Base-by-base conservation (phyloP, 1,140 invertebrate genomes). In the Oreohelix idahoensis region DNA sequence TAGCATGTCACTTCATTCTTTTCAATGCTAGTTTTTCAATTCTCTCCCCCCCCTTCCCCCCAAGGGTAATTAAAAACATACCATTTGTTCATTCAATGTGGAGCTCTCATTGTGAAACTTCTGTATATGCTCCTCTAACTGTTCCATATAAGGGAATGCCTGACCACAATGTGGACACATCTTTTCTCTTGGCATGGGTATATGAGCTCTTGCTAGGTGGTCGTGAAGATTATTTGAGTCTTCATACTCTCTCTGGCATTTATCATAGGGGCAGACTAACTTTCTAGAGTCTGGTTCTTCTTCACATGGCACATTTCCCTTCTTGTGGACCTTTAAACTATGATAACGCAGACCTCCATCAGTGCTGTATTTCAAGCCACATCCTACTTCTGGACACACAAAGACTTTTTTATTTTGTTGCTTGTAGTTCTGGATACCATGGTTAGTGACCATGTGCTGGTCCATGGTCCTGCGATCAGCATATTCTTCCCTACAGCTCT, bases 141-240 rank as follows among this genome's bases (percentile, higher is more conserved):
- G 66, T 35, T 81, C 45, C 17, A 32, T 82, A 63, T 39, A 36
- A 53, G 45, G 45, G 45, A 74, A 82, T 4, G 80, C 70, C 15
- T 17, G 20, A 23, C 80, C 80, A 82, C 80, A 82, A 36, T 36
- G 13, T 53, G 23, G 35, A 58, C 80, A 82, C 80, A 82, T 74
- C 49, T 82, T 82, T 39, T 82, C 80, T 15, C 70, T 51, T n/a
- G 80, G 80, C 35, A 82, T 39, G 23, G 80, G 39, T 49, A 32
- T 75, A 29, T 82, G 80, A 51, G 69, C 71, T 63, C 29, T 82
- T 2, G 49, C 42, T 29, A 82, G 35, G 32, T 82, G 80, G 35
- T 82, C 70, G 8, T 42, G 8, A 8, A 82, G 58, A 20, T 29
- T 66, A 17, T 39, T 36, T 5, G 71, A 36, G 13, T 74, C 35